Percentiles rank a stretch among this genome's conserved stretches.
These are phyloP conservation scores for Myiozetetes cayanensis DNA, from an alignment of 2,113 vertebrate genomes.

Conservation along the genomic window DNA sequence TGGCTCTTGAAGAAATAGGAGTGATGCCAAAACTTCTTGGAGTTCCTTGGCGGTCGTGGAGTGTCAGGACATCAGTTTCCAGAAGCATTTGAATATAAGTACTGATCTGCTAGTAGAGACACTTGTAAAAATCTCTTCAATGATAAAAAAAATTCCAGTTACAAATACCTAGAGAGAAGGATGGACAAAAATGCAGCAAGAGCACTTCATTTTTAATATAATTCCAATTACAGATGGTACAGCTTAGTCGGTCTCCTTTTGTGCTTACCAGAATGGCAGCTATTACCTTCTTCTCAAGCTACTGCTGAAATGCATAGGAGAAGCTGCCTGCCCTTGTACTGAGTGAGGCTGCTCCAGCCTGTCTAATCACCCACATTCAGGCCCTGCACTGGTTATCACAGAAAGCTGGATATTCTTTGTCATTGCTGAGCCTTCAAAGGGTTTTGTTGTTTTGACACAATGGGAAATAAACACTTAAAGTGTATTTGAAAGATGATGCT, in stretches of 20 bases:
- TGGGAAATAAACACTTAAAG: neutral
- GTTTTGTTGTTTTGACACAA: neutral
- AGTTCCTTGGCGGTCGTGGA: neutral
- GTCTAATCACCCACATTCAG: neutral
- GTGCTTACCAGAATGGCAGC: accelerated
- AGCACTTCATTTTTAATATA: neutral
- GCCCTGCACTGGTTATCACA: neutral
- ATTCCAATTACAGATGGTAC: neutral
- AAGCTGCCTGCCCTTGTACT: neutral
- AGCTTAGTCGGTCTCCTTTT: neutral
- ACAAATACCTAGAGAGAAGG: neutral
- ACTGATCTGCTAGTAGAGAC: neutral
- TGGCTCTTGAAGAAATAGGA: neutral
- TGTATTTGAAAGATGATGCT: neutral
- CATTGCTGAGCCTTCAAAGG: neutral
- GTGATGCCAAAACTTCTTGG: neutral
- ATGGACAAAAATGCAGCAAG: neutral
- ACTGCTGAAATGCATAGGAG: accelerated
- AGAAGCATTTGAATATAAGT: neutral
- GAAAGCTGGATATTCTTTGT: neutral
- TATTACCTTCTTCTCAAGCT: neutral
- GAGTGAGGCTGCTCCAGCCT: neutral
- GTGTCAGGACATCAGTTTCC: neutral
- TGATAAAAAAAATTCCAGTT: neutral
- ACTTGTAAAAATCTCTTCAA: neutral